Evolutionary conservation across 2,888 invertebrate genomes (phyloP), one percentile per base, ranked within the genome.

Genomic region (Volucella bombylans): DNA sequence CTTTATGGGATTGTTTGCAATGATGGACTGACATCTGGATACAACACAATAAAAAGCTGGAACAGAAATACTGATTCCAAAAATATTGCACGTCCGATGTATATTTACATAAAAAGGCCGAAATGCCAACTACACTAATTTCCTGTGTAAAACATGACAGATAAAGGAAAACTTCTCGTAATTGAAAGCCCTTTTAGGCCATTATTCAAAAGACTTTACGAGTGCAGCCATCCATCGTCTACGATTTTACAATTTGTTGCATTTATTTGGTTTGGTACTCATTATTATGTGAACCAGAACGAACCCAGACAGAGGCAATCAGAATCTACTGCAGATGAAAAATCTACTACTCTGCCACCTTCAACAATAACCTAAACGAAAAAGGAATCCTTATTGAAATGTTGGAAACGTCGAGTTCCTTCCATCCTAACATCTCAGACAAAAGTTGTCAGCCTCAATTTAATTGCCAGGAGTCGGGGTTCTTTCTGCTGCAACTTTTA

Each of bases 171-270:
- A 39, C 2, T 47, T n/a, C 9, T 65, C 50, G 73, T 50, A 74
- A 59, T 50, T 65, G 65, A 59, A 57, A 55, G 64, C 45, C 38
- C 72, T 45, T 61, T 62, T 45, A 31, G 18, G 3, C 18, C 62
- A 62, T 72, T 62, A 57, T 65, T 41, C 23, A 31, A 31, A 8
- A 0, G 31, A 23, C 31, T 4, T 47, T 23, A 23, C 18, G 18
- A 23, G 18, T 23, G 38, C 45, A 71, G 31, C 23, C 41, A 71
- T 71, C 50, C 50, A 71, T 71, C 50, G 38, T 52, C 41, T 61
- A 31, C 41, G 15, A 57, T 18, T 43, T 18, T n/a, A 50, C 45
- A 43, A 67, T 39, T 57, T 59, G 54, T 10, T 64, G 54, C 43
- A 64, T 73, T 15, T 15, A 54, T 67, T 14, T 38, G 57, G 57